phyloP scores from a whole-genome alignment of 2,888 invertebrate species.

The Pseudolycoriella hygida region DNA sequence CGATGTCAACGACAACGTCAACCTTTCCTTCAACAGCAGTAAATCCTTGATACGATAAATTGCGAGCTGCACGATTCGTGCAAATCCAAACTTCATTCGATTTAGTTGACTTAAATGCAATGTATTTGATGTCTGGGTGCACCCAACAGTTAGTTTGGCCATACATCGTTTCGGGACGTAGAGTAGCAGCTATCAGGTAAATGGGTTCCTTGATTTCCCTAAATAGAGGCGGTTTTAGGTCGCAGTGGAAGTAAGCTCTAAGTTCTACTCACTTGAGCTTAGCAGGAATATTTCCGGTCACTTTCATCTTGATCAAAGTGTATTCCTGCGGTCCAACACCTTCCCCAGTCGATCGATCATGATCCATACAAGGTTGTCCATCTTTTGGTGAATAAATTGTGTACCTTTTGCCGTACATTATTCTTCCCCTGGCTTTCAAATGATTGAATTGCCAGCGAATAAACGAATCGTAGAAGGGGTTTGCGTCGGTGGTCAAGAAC shows the following conservation, averaged over 20 bases:
- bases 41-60: conserved; percentile 92
- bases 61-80: conserved; percentile 75
- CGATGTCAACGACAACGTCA: conserved; percentile 47
- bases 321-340: conserved; percentile 98
- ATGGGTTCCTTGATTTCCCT: conserved; percentile 20
- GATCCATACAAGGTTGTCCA: conserved; percentile 99
- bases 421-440: conserved; percentile 69
- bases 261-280: conserved; percentile 23
- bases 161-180: conserved; percentile 99
- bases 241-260: neutral
- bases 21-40: conserved; percentile 64
- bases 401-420: conserved; percentile 92
- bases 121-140: conserved; percentile 84
- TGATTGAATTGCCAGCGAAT: conserved; percentile 91
- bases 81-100: conserved; percentile 68
- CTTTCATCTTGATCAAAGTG: conserved; percentile 84
- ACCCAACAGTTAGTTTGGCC: conserved; percentile 99
- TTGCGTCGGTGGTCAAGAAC: conserved; percentile 97
- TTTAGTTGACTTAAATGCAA: conserved; percentile 58
- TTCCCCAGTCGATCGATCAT: conserved; percentile 89
- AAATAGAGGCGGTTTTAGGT: conserved; percentile 1
- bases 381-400: conserved; percentile 94
- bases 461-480: conserved; percentile 96
- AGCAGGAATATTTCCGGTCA: conserved; percentile 33
- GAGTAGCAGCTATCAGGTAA: conserved; percentile 79